These are phyloP conservation scores for Heteromurus nitidus DNA, from an alignment of 2,888 invertebrate genomes.

Conservation along the genomic window DNA sequence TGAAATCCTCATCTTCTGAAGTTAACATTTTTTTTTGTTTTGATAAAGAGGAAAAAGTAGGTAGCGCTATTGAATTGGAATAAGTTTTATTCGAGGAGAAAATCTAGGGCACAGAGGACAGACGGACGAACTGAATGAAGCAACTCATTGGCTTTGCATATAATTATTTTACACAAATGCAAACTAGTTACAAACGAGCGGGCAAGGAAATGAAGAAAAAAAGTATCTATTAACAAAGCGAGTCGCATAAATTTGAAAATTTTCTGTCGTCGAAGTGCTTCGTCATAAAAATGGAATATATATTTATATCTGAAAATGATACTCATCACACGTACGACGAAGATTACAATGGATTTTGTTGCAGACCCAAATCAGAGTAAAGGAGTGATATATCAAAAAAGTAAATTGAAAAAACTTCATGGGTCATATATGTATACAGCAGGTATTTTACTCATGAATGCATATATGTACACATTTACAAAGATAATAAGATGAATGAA, in stretches of 20 bases:
- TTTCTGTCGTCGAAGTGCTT: slow-evolving; percentile 32
- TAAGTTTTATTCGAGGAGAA: background rate
- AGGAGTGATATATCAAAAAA: too few species aligned
- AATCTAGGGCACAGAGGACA: slow-evolving; percentile 1
- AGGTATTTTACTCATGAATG: too few species aligned
- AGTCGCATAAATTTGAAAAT: slow-evolving; percentile 48
- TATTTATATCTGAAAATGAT: background rate
- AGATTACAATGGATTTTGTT: too few species aligned
- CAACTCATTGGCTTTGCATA: background rate
- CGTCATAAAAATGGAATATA: background rate
- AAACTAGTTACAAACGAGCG: background rate
- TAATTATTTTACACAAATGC: background rate
- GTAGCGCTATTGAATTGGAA: background rate
- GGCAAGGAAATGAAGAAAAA: background rate
- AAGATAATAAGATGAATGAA: slow-evolving; percentile 25
- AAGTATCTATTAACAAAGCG: background rate
- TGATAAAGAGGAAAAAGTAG: background rate
- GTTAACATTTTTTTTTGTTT: too few species aligned
- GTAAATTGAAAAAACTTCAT: too few species aligned
- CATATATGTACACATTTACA: background rate
- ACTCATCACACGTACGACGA: too few species aligned
- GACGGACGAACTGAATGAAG: background rate
- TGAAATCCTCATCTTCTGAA: too few species aligned
- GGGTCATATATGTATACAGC: too few species aligned
- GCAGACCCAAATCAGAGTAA: slow-evolving; percentile 6